These are phyloP conservation scores for Pogonophryne albipinna DNA, from an alignment of 2,797 vertebrate genomes.

Conservation along the genomic window DNA sequence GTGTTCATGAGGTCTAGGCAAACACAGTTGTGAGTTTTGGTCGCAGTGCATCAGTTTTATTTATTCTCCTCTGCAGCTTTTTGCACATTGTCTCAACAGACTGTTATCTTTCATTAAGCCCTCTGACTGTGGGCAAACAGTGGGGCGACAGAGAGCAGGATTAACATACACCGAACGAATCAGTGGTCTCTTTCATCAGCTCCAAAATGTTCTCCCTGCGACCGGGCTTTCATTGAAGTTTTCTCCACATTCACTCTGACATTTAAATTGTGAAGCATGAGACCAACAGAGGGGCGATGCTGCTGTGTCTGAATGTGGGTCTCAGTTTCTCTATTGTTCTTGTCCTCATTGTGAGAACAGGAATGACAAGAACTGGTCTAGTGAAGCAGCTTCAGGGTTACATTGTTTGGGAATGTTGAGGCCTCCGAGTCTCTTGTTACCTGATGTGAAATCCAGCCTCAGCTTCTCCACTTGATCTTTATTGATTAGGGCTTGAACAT, in stretches of 20 bases:
- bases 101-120: background rate
- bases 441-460: background rate
- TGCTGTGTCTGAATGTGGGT: slow-evolving; percentile 29
- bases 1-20: background rate
- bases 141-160: slow-evolving; percentile 9
- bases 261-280: slow-evolving; percentile 43
- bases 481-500: background rate
- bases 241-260: slow-evolving; percentile 35
- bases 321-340: slow-evolving; percentile 7
- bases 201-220: background rate
- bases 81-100: background rate
- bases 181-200: slow-evolving; percentile 3
- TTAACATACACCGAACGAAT: slow-evolving; percentile 22
- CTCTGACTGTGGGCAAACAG: background rate
- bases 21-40: background rate
- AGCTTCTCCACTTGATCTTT: too few relatives aligned
- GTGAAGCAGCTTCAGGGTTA: background rate
- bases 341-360: slow-evolving; percentile 22
- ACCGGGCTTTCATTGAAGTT: slow-evolving; percentile 13
- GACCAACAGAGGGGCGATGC: background rate
- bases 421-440: background rate
- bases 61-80: slow-evolving; percentile 20
- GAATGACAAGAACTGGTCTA: background rate
- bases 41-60: slow-evolving; percentile 1
- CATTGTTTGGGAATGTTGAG: slow-evolving; percentile 10